Conservation (phyloP, 2,888 invertebrate genomes). For the Empis stercorea region DNA sequence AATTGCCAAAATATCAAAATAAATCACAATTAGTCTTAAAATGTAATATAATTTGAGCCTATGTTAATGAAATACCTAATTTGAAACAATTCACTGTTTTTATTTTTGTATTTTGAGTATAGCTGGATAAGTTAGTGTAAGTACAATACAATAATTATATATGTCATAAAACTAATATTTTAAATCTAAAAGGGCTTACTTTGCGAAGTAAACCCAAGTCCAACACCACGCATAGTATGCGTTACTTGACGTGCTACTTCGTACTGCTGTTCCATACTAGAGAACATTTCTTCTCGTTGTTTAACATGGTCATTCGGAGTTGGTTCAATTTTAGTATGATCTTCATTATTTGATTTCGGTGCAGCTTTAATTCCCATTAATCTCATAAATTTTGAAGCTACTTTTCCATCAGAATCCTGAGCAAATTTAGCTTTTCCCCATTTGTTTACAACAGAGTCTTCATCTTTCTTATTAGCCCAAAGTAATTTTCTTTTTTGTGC, state of each 20-base stretch:
- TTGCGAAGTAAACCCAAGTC: slow-evolving; percentile 58
- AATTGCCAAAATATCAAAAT: no score
- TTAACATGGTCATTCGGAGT: slow-evolving; percentile 23
- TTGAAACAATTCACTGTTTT: no score
- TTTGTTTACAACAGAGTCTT: slow-evolving; percentile 35
- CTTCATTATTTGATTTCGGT: slow-evolving; percentile 6
- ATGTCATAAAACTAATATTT: not conserved
- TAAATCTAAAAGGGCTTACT: slow-evolving; percentile 30
- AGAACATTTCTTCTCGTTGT: slow-evolving; percentile 67
- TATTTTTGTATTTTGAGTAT: no score
- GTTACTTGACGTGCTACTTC: slow-evolving; percentile 91
- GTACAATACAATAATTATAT: no score
- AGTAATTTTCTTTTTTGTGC: slow-evolving; percentile 84
- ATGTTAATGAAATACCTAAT: no score
- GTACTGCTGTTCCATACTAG: slow-evolving; percentile 90
- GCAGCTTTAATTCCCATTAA: slow-evolving; percentile 83
- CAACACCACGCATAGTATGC: slow-evolving; percentile 86
- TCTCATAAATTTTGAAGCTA: slow-evolving; percentile 88
- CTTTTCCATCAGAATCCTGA: slow-evolving; percentile 82
- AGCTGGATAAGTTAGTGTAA: no score
- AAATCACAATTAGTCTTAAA: no score
- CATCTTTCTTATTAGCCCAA: slow-evolving; percentile 68
- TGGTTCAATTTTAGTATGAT: slow-evolving; percentile 1
- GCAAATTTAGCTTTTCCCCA: slow-evolving; percentile 83
- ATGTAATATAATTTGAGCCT: no score